Conservation (phyloP, 2,113 vertebrate species). For the Oplegnathus fasciatus region DNA sequence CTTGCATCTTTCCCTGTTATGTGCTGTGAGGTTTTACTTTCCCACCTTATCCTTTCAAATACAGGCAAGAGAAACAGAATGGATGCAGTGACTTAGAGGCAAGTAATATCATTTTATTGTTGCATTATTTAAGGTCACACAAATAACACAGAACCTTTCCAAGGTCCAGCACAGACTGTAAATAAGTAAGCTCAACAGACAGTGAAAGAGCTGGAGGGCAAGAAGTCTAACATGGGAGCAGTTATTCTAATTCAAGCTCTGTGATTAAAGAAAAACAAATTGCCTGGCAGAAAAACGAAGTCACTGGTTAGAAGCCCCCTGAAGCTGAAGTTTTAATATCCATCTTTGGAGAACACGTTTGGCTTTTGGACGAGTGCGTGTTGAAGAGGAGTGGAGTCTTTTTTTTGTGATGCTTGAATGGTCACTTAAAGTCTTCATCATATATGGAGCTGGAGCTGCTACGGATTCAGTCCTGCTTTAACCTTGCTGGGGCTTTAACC, state of each 20-base stretch:
- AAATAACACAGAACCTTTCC: background rate
- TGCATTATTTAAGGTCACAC: background rate
- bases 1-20: background rate
- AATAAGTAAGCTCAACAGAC: conserved; percentile 13
- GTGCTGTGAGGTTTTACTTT: background rate
- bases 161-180: background rate
- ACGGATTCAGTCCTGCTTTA: conserved; percentile 22
- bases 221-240: background rate
- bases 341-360: conserved; percentile 54
- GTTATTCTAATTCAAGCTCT: conserved; percentile 20
- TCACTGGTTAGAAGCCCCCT: conserved; percentile 16
- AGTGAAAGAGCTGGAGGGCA: conserved; percentile 8
- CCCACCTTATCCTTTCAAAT: background rate
- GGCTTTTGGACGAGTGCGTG: conserved; percentile 16
- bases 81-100: background rate
- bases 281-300: conserved; percentile 39
- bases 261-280: conserved; percentile 61
- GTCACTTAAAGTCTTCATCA: conserved; percentile 23
- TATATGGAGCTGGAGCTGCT: conserved; percentile 26
- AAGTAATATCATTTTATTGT: background rate
- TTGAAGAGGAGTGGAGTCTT: background rate
- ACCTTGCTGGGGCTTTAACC: conserved; percentile 44
- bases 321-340: conserved; percentile 39
- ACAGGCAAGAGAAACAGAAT: background rate
- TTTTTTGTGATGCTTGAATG: conserved; percentile 11